These are phyloP conservation scores for Pelobates fuscus DNA, from an alignment of 2,113 vertebrate species.

Conservation along the genomic window DNA sequence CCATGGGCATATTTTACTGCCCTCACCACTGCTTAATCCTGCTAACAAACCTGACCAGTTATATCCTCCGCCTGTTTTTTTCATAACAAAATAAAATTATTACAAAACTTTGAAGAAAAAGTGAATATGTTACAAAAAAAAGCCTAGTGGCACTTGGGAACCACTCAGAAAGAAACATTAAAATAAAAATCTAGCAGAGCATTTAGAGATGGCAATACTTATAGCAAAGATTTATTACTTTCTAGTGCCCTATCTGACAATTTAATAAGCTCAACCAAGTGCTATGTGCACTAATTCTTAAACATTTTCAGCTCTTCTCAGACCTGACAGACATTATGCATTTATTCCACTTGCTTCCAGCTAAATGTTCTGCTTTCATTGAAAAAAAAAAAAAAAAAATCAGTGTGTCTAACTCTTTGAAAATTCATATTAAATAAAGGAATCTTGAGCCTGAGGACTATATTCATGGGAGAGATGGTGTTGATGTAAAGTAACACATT, in stretches of 20 bases:
- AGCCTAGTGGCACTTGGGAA: neutral
- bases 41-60: no score
- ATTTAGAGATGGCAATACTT: neutral
- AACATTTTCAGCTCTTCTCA: neutral
- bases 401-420: no score
- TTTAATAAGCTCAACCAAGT: neutral
- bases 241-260: neutral
- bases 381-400: neutral
- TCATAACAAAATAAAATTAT: no score
- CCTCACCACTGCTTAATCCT: no score
- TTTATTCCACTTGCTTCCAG: neutral
- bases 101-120: no score
- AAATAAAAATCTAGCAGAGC: neutral
- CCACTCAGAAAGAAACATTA: neutral
- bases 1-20: no score
- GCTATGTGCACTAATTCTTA: slow-evolving; percentile 11
- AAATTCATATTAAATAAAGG: no score
- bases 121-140: neutral
- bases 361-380: neutral
- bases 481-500: no score
- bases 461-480: no score
- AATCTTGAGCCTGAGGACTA: no score
- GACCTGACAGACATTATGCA: neutral
- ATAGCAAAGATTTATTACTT: neutral
- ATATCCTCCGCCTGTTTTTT: no score